Evolutionary conservation across 1,140 invertebrate species (phyloP).

Genomic region (Anthonomus grandis): DNA sequence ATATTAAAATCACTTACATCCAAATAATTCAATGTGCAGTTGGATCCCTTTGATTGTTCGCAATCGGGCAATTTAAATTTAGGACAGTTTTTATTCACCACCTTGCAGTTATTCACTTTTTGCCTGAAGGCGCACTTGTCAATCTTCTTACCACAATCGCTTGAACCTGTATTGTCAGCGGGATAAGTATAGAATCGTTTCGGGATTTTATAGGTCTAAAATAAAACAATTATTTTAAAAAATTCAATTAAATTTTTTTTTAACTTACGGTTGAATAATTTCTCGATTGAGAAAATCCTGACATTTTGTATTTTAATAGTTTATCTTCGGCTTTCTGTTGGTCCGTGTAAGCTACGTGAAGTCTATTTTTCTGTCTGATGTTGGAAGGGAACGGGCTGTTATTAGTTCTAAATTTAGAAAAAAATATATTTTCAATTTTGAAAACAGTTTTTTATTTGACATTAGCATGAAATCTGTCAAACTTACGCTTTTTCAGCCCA

Average conservation of each 20-base stretch:
- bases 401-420: not conserved
- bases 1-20: conserved; percentile 13
- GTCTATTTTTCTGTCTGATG: not conserved
- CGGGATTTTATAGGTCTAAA: not conserved
- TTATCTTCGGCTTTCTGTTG: conserved; percentile 18
- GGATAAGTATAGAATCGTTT: not conserved
- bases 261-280: conserved; percentile 6
- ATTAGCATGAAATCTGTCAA: not conserved
- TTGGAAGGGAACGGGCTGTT: not conserved
- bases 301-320: conserved; percentile 9
- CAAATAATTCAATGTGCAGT: conserved; percentile 19
- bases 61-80: conserved; percentile 12
- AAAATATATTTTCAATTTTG: too few relatives aligned
- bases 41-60: conserved; percentile 18
- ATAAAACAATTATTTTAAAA: not conserved
- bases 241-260: too few relatives aligned
- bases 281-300: not conserved
- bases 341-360: conserved; percentile 5
- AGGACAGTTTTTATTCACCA: conserved; percentile 11
- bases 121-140: not conserved
- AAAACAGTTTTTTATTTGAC: too few relatives aligned
- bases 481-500: conserved; percentile 17
- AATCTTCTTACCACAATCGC: conserved; percentile 1
- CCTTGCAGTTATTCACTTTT: conserved; percentile 6
- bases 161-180: conserved; percentile 7